Evolutionary conservation across 2,113 vertebrate species (phyloP).

Genomic region (Atherinomorus stipes): DNA sequence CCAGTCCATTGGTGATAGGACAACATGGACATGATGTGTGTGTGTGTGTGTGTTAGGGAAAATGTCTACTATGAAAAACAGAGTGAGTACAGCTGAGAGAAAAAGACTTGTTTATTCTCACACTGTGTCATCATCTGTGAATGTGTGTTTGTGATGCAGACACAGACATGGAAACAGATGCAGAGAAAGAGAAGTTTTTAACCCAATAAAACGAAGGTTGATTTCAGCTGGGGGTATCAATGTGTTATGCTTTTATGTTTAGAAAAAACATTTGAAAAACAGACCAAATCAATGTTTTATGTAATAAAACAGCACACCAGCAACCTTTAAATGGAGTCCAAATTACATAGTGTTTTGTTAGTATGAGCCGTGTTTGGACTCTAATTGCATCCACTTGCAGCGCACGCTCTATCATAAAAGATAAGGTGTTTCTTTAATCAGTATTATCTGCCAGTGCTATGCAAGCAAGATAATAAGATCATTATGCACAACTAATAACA

Average conservation of each 20-base stretch:
- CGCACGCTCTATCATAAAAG: background rate
- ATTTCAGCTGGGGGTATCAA: background rate
- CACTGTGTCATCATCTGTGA: conserved; percentile 63
- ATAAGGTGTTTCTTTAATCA: background rate
- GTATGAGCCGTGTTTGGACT: background rate
- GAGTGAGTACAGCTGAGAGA: conserved; percentile 45
- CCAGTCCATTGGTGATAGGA: conserved; percentile 56
- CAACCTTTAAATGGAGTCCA: background rate
- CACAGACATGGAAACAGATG: conserved; percentile 22
- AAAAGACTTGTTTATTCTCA: conserved; percentile 54
- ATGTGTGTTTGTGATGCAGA: conserved; percentile 32
- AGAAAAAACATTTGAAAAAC: background rate
- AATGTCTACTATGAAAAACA: conserved; percentile 12
- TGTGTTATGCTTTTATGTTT: background rate
- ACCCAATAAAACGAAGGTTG: background rate
- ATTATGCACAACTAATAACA: background rate
- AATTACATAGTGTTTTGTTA: background rate
- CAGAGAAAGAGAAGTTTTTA: conserved; percentile 1
- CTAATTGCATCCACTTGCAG: background rate
- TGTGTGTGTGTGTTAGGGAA: conserved; percentile 6
- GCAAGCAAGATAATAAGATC: background rate
- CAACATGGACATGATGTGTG: conserved; percentile 31
- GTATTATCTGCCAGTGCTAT: background rate
- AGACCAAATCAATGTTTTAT: background rate
- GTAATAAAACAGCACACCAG: background rate